These are phyloP conservation scores for Syngnathus floridae DNA, from an alignment of 2,113 vertebrate genomes.

Conservation along the genomic window DNA sequence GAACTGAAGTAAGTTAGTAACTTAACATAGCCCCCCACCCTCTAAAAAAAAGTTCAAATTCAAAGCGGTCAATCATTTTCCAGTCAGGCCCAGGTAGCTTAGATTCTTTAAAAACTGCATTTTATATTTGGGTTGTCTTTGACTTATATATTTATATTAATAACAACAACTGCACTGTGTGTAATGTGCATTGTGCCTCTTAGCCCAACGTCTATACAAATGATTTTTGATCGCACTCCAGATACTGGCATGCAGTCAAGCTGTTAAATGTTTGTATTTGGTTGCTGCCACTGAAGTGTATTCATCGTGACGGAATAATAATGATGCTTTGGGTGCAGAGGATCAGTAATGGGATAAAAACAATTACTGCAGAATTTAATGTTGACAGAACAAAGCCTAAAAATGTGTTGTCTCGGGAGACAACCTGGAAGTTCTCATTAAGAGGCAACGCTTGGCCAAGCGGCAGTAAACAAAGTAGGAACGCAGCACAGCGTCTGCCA, in stretches of 20 bases:
- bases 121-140: too few species aligned
- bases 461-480: conserved; percentile 27
- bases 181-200: neutral
- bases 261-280: neutral
- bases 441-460: conserved; percentile 26
- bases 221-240: neutral
- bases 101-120: too few species aligned
- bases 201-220: too few species aligned
- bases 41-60: too few species aligned
- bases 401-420: neutral
- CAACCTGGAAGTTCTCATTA: conserved; percentile 23
- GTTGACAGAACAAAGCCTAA: conserved; percentile 19
- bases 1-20: too few species aligned
- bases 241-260: neutral
- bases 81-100: too few species aligned
- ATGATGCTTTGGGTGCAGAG: conserved; percentile 7
- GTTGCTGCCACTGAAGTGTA: neutral
- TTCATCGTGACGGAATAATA: neutral
- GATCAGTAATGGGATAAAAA: conserved; percentile 11
- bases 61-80: too few species aligned
- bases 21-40: too few species aligned
- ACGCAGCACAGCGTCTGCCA: conserved; percentile 28
- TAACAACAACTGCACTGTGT: too few species aligned
- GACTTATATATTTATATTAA: too few species aligned
- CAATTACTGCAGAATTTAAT: conserved; percentile 31